Percentiles rank a stretch among this genome's conserved stretches.
Evolutionary conservation across 1,140 invertebrate species (phyloP).

Genomic region (Latrodectus geometricus): DNA sequence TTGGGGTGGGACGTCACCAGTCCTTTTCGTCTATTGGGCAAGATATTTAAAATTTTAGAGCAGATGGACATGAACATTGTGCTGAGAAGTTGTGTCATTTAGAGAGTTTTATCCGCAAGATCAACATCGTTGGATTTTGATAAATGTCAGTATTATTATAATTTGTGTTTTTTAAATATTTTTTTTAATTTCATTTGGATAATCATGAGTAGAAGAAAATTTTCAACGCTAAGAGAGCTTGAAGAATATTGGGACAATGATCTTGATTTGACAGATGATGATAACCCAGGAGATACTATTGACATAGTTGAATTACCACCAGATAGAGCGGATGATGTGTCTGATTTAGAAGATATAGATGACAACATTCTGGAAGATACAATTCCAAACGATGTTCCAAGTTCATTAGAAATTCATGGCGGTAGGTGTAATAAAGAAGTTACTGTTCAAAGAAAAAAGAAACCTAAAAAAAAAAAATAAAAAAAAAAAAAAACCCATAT

Average conservation of each 20-base stretch:
- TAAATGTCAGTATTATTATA: too few species aligned
- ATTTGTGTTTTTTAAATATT: too few species aligned
- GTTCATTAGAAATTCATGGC: slow-evolving; percentile 40
- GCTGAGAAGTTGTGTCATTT: slow-evolving; percentile 17
- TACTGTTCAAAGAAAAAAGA: too few species aligned
- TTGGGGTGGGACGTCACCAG: slow-evolving; percentile 6
- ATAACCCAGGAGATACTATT: slow-evolving; percentile 24
- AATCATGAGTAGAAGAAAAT: slow-evolving; percentile 32
- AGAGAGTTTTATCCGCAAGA: too few species aligned
- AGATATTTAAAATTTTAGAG: slow-evolving; percentile 18
- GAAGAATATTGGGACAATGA: slow-evolving; percentile 33
- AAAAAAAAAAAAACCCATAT: slow-evolving; percentile 41
- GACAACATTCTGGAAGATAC: slow-evolving; percentile 37
- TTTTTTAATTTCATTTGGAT: slow-evolving; percentile 31
- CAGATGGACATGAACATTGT: slow-evolving; percentile 13
- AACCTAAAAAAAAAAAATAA: too few species aligned
- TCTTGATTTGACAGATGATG: slow-evolving; percentile 30
- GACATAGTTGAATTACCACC: slow-evolving; percentile 41
- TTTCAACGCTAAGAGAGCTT: slow-evolving; percentile 33
- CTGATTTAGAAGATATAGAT: slow-evolving; percentile 42
- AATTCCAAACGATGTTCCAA: slow-evolving; percentile 38
- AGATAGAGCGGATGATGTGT: slow-evolving; percentile 39
- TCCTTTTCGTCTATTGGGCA: slow-evolving; percentile 17
- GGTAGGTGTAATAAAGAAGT: slow-evolving; percentile 34
- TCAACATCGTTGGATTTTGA: too few species aligned